These are phyloP conservation scores for Globia sparganii DNA, from an alignment of 2,888 invertebrate genomes.

Conservation along the genomic window DNA sequence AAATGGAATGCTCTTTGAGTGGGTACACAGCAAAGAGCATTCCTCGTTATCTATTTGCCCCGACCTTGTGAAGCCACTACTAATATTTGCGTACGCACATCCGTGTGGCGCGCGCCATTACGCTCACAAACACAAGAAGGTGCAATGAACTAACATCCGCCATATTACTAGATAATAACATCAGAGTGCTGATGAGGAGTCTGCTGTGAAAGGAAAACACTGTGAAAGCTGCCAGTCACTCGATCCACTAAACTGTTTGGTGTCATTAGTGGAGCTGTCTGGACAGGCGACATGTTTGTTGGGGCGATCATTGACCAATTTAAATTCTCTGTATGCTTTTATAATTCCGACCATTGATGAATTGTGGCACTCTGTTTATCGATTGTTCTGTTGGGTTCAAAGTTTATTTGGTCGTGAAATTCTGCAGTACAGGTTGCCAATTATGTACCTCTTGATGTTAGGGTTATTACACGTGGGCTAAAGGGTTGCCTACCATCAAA, in stretches of 20 bases:
- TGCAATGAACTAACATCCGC: slow-evolving; percentile 75
- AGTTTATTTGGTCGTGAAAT: neutral
- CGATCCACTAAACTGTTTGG: slow-evolving; percentile 33
- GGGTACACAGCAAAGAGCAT: slow-evolving; percentile 62
- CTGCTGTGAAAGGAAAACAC: slow-evolving; percentile 11
- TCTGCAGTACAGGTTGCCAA: neutral
- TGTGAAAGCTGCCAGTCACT: slow-evolving; percentile 36
- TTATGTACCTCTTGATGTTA: neutral
- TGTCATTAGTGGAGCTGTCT: slow-evolving; percentile 33
- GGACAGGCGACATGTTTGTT: slow-evolving; percentile 1
- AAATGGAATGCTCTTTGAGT: slow-evolving; percentile 67
- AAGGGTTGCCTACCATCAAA: neutral
- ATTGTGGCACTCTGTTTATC: neutral
- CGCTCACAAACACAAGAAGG: slow-evolving; percentile 70
- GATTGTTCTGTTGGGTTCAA: neutral
- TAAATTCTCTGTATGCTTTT: slow-evolving; percentile 14
- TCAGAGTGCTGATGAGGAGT: slow-evolving; percentile 36
- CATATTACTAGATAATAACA: slow-evolving; percentile 48
- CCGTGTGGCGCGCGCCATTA: slow-evolving; percentile 74
- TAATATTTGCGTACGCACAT: slow-evolving; percentile 83
- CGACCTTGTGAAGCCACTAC: slow-evolving; percentile 77
- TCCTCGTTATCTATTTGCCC: slow-evolving; percentile 70
- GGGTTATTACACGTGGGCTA: neutral
- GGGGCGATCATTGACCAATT: neutral
- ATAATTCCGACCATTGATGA: slow-evolving; percentile 6